Evolutionary conservation across 2,888 invertebrate genomes (phyloP).

Genomic region (Candidula unifasciata): DNA sequence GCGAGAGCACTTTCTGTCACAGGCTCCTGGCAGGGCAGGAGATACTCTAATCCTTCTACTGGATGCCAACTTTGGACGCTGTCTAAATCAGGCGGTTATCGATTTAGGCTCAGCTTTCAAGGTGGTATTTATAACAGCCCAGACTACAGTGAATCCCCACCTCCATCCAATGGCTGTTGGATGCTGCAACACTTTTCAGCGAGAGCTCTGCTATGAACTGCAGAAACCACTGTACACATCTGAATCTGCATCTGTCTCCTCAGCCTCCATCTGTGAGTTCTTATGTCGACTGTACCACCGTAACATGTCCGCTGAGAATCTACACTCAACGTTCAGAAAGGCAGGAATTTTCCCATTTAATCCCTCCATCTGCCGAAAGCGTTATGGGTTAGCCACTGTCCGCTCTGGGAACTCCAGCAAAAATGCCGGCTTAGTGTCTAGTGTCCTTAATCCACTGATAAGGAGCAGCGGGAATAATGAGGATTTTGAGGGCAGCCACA

Average conservation of each 20-base stretch:
- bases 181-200: conserved; percentile 51
- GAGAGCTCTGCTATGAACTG: conserved; percentile 51
- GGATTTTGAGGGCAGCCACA: conserved; percentile 30
- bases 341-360: conserved; percentile 52
- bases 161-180: conserved; percentile 52
- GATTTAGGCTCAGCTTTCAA: conserved; percentile 51
- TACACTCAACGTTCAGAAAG: conserved; percentile 49
- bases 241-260: conserved; percentile 43
- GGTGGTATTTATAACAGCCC: conserved; percentile 49
- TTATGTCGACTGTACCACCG: conserved; percentile 51
- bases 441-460: conserved; percentile 6
- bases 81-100: conserved; percentile 45
- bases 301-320: conserved; percentile 50
- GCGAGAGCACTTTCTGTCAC: conserved; percentile 46
- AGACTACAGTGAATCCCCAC: conserved; percentile 46
- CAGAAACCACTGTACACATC: conserved; percentile 50
- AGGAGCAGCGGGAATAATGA: conserved; percentile 27
- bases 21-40: conserved; percentile 49
- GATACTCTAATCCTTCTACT: conserved; percentile 44
- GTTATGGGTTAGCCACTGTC: conserved; percentile 42
- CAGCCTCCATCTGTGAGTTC: conserved; percentile 50
- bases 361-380: conserved; percentile 47
- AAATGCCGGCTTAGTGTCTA: conserved; percentile 1
- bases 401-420: conserved; percentile 26
- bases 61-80: conserved; percentile 48